Conservation (phyloP, 2,797 vertebrate genomes). For the Prunella strophiata region DNA sequence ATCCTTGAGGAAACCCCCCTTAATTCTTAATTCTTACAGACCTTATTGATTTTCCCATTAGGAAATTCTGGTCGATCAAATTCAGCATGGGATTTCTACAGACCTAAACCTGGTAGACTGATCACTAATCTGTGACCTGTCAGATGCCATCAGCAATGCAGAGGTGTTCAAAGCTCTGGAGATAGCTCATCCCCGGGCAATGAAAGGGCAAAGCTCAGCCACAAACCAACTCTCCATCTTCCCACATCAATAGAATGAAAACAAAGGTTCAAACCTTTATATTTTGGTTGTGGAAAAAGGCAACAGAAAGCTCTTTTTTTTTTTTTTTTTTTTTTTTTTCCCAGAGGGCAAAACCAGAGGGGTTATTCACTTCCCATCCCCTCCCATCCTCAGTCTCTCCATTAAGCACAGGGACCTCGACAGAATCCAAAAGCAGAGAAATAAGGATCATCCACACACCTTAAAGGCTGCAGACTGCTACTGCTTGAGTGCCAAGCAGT, state of each 20-base stretch:
- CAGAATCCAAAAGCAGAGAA: background rate
- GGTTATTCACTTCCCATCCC: background rate
- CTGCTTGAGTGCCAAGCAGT: background rate
- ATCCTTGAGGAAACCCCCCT: background rate
- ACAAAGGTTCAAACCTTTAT: background rate
- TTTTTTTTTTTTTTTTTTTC: no score
- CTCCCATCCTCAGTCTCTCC: background rate
- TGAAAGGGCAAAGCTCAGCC: background rate
- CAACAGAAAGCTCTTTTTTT: background rate
- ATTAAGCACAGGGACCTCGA: background rate
- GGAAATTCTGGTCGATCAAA: background rate
- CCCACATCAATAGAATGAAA: background rate
- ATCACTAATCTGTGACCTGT: no score
- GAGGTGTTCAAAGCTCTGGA: background rate
- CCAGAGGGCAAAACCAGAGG: background rate
- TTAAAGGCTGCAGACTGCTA: background rate
- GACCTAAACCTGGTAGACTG: background rate
- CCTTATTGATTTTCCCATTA: background rate
- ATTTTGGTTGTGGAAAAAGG: background rate
- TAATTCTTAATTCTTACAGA: background rate
- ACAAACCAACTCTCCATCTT: background rate
- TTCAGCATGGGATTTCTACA: background rate
- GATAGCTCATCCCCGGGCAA: background rate
- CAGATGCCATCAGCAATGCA: background rate
- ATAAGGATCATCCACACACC: background rate